These are phyloP conservation scores for Apomyelois bistriatella DNA, from an alignment of 2,888 invertebrate species.

Conservation along the genomic window DNA sequence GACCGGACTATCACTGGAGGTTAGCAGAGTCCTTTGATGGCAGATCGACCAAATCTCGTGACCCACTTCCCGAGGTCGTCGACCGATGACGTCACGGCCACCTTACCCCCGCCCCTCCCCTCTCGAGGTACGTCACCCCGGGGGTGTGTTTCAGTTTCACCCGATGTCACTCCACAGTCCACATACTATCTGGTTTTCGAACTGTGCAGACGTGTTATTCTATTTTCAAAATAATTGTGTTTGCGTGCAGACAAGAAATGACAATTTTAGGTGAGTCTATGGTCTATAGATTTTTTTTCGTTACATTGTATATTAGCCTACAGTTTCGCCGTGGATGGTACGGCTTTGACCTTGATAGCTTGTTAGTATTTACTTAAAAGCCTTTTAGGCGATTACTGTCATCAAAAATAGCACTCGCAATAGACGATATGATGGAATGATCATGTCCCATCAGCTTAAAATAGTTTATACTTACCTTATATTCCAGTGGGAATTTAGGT, in stretches of 20 bases:
- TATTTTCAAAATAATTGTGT: slow-evolving; percentile 28
- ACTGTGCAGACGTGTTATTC: slow-evolving; percentile 50
- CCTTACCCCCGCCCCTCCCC: slow-evolving; percentile 32
- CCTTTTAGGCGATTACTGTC: slow-evolving; percentile 2
- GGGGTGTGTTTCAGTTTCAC: slow-evolving; percentile 64
- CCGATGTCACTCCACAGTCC: slow-evolving; percentile 76
- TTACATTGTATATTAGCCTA: slow-evolving; percentile 15
- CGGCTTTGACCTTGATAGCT: slow-evolving; percentile 13
- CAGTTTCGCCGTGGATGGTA: neutral
- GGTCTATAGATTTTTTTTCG: slow-evolving; percentile 22
- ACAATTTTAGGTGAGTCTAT: slow-evolving; percentile 61
- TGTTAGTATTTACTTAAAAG: neutral
- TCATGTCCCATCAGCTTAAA: no score
- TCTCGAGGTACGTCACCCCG: slow-evolving; percentile 47
- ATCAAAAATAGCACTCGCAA: no score
- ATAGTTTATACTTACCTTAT: no score
- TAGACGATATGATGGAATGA: no score
- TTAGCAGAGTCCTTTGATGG: slow-evolving; percentile 35
- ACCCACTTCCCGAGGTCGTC: slow-evolving; percentile 69
- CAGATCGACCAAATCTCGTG: slow-evolving; percentile 63
- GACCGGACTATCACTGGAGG: slow-evolving; percentile 22
- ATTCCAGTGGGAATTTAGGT: no score
- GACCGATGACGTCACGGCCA: slow-evolving; percentile 73
- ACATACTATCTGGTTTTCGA: slow-evolving; percentile 53
- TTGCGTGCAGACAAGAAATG: slow-evolving; percentile 43